Base-by-base conservation (phyloP, 1,140 invertebrate genomes). In the Drosophila kikkawai region DNA sequence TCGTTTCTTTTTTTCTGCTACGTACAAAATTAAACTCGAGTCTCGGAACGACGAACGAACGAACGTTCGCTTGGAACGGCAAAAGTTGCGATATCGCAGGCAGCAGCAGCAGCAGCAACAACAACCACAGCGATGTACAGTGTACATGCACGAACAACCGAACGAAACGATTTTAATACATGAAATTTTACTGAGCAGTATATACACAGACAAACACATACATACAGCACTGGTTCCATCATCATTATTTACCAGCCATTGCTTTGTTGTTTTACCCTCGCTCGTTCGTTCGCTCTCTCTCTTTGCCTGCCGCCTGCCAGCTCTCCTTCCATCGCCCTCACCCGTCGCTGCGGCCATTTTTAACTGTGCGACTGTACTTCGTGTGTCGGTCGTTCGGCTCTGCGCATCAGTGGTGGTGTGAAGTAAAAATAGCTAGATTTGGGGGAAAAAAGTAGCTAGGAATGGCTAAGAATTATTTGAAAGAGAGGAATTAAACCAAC, bases 311-410 rank as follows among this genome's bases (percentile, higher is more conserved):
- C 67, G 64, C 51, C 29, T 56, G 39, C 65, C 69, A 56, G 32
- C 65, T 50, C 69, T 39, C 60, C 70, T 56, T 37, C 61, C 58
- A 36, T 53, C 44, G 63, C 44, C 22, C 73, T 66, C 84, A 59
- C 51, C 65, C 71, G 53, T 64, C 29, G 61, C 70, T 34, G 37
- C 61, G 55, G 67, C 79, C 86, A 91, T 91, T 91, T 91, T 91
- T 91, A 91, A 82, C 88, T 85, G 79, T 91, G 88, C 84, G 88
- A 91, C 88, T 91, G 88, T 91, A 91, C 88, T 83, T 82, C 79
- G 79, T 80, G 71, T 64, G 61, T 65, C 67, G 66, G 58, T 82
- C 82, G 78, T 78, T 84, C 79, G 78, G 85, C 61, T 85, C 59
- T 69, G 70, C 47, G 47, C 47, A 15, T 29, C 8, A 48, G 47